Conservation (phyloP, 2,888 invertebrate genomes). For the Oscheius sp. region DNA sequence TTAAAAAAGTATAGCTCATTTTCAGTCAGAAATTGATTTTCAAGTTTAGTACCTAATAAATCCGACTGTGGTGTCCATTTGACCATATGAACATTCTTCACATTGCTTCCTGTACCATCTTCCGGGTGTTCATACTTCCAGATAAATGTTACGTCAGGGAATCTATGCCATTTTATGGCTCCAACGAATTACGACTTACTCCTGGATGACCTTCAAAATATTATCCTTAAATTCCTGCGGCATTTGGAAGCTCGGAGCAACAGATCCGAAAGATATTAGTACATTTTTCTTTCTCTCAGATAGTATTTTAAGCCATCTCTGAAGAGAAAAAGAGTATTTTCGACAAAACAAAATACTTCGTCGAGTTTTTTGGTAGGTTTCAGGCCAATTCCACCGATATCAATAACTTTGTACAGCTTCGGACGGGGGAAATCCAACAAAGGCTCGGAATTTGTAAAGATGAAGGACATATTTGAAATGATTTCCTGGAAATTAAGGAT, state of each 20-base stretch:
- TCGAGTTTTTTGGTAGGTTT: slow-evolving; percentile 14
- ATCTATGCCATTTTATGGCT: neutral
- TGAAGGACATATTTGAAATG: slow-evolving; percentile 38
- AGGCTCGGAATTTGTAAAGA: slow-evolving; percentile 53
- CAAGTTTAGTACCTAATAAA: neutral
- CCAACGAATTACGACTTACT: neutral
- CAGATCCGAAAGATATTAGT: slow-evolving; percentile 26
- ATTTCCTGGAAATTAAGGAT: slow-evolving; percentile 35
- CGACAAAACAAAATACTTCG: neutral
- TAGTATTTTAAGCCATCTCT: slow-evolving; percentile 20
- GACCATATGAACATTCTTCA: slow-evolving; percentile 1
- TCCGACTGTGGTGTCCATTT: slow-evolving; percentile 21
- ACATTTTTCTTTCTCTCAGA: slow-evolving; percentile 11
- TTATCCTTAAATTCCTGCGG: slow-evolving; percentile 21
- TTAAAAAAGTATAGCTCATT: too few species aligned
- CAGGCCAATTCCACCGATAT: slow-evolving; percentile 39
- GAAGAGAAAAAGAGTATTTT: neutral
- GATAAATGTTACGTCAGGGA: slow-evolving; percentile 46
- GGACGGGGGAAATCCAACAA: slow-evolving; percentile 56
- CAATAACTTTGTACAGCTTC: slow-evolving; percentile 44
- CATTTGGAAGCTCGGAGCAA: slow-evolving; percentile 19
- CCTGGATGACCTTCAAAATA: slow-evolving; percentile 12
- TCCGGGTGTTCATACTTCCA: slow-evolving; percentile 56
- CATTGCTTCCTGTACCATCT: slow-evolving; percentile 1
- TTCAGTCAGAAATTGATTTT: neutral